These are phyloP conservation scores for Mormyrops boulengeri DNA, from an alignment of 2,797 vertebrate genomes.

Conservation along the genomic window DNA sequence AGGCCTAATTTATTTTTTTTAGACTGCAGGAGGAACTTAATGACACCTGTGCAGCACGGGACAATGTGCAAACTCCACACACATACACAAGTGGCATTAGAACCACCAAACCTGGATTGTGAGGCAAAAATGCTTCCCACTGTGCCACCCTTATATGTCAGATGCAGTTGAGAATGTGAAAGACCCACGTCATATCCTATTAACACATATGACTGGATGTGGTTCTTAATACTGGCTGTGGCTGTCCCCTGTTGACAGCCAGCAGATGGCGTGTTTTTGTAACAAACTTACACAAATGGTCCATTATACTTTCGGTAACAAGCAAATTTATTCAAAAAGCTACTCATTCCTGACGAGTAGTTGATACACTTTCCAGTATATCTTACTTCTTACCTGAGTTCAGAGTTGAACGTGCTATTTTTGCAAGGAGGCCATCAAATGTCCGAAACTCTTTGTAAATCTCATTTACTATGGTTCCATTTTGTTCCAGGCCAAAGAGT, in stretches of 20 bases:
- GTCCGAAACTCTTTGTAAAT: slow-evolving; percentile 67
- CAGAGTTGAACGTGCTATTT: slow-evolving; percentile 58
- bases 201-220: background rate
- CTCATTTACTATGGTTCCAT: slow-evolving; percentile 31
- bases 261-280: background rate
- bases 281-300: background rate
- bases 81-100: background rate
- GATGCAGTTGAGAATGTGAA: background rate
- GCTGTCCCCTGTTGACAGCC: background rate
- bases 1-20: background rate
- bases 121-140: background rate
- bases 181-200: background rate
- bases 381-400: slow-evolving; percentile 48
- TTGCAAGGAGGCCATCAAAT: slow-evolving; percentile 67
- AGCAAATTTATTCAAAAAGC: background rate
- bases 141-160: background rate
- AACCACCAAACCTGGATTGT: background rate
- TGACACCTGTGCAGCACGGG: background rate
- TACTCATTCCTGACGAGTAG: background rate
- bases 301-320: background rate
- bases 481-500: slow-evolving; percentile 53
- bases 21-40: background rate
- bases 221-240: background rate
- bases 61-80: background rate
- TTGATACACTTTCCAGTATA: background rate